These are phyloP conservation scores for Apodemus speciosus DNA, from an alignment of 2,113 vertebrate species.

Conservation along the genomic window DNA sequence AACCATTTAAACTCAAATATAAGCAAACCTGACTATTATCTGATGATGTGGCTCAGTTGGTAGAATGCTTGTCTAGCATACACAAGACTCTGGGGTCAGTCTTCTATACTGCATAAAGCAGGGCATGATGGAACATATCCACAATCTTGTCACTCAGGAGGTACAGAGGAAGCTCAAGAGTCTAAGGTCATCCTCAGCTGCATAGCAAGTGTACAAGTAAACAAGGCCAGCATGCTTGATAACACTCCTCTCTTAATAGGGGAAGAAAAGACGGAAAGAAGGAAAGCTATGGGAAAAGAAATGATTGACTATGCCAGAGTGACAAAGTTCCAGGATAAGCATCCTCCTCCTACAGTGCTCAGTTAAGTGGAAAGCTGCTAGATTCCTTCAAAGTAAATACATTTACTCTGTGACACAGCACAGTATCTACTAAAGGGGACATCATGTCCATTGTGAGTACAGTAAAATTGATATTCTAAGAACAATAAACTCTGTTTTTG, in stretches of 20 bases:
- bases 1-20: background rate
- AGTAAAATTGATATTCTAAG: background rate
- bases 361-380: background rate
- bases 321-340: background rate
- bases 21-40: background rate
- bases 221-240: background rate
- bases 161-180: background rate
- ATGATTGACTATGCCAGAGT: background rate
- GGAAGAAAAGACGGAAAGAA: background rate
- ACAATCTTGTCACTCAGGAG: background rate
- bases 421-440: background rate
- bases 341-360: background rate
- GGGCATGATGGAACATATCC: background rate
- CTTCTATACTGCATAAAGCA: background rate
- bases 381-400: background rate
- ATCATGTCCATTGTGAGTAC: background rate
- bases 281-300: background rate
- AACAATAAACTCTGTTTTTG: background rate
- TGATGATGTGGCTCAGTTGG: no score
- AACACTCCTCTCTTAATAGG: background rate
- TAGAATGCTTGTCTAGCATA: background rate
- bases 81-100: background rate
- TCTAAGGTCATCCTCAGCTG: background rate
- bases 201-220: background rate
- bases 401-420: background rate